Base-by-base conservation (phyloP, 2,797 vertebrate species). In the Furcifer pardalis region DNA sequence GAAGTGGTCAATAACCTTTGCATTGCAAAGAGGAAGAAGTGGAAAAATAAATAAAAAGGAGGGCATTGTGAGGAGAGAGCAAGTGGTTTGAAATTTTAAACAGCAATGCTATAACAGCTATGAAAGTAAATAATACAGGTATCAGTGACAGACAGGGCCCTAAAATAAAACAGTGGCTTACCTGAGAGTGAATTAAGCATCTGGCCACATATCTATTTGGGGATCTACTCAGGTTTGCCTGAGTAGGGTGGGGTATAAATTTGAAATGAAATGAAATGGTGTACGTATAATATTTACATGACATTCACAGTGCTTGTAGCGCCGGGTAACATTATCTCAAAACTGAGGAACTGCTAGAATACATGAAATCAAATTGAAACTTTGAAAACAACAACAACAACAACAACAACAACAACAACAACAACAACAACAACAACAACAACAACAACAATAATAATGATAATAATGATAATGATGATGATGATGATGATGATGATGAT, bases 1-100 rank as follows among this genome's bases (percentile, higher is more conserved):
- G 77, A 86, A 73, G 44, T 69, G 63, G 77, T 86, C 84, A 86
- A 86, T 86, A 63, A 5, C 40, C 63, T 82, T 79, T 86, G 71
- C 65, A 77, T 77, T 37, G 56, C 32, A 63, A 82, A 77, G 25
- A 52, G 42, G 73, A 71, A 63, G 63, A 60, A 60, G 32, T 69
- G 40, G 63, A 59, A 13, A 32, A 46, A 30, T 10, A 46, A 46
- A 30, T 10, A 46, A 74, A 62, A 0, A 7, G 15, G 42, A 49
- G n/a, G 42, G 32, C 30, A 32, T 19, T 75, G 25, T 13, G 46
- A 37, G 60, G n/a, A 81, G 35, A 37, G 66, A 62, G 40, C n/a
- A 77, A 69, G 37, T 9, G 8, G 49, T 77, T 37, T 49, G 7
- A 40, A 52, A 72, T 10, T 35, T 42, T 62, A 52, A 72, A 49